phyloP scores from a whole-genome alignment of 92 coral and sea anemone genomes.

The Porites divaricata region DNA sequence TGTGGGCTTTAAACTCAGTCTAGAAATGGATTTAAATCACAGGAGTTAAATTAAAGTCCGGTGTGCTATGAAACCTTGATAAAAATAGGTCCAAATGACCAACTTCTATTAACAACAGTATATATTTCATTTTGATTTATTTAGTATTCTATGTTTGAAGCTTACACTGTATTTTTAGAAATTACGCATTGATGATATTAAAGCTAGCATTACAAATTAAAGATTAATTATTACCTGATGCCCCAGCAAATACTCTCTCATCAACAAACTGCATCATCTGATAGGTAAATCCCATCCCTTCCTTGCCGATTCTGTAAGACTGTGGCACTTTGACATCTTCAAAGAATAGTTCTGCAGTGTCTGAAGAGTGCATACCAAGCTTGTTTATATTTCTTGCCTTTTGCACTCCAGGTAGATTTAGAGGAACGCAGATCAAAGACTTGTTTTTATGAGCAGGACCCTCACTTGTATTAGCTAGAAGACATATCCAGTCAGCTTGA shows the following conservation, averaged over 20 bases:
- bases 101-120: too few species aligned
- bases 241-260: constrained; percentile 96
- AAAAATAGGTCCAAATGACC: too few species aligned
- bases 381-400: constrained; percentile 84
- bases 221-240: constrained; percentile 64
- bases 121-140: too few species aligned
- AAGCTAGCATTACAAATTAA: too few species aligned
- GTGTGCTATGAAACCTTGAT: too few species aligned
- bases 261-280: constrained; percentile 99
- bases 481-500: constrained; percentile 99
- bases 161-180: too few species aligned
- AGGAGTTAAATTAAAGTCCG: too few species aligned
- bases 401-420: constrained; percentile 81
- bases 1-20: too few species aligned
- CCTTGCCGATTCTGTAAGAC: constrained; percentile 90
- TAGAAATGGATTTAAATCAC: too few species aligned
- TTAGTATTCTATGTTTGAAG: too few species aligned
- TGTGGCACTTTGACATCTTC: constrained; percentile 96
- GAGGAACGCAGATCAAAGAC: constrained; percentile 87
- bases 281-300: constrained; percentile 92
- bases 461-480: constrained; percentile 92
- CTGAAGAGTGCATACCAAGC: constrained; percentile 98
- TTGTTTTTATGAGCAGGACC: constrained; percentile 88
- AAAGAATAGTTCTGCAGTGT: constrained; percentile 96
- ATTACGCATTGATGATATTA: too few species aligned